Evolutionary conservation across 1,140 invertebrate species (phyloP).

Genomic region (Cydia splendana): DNA sequence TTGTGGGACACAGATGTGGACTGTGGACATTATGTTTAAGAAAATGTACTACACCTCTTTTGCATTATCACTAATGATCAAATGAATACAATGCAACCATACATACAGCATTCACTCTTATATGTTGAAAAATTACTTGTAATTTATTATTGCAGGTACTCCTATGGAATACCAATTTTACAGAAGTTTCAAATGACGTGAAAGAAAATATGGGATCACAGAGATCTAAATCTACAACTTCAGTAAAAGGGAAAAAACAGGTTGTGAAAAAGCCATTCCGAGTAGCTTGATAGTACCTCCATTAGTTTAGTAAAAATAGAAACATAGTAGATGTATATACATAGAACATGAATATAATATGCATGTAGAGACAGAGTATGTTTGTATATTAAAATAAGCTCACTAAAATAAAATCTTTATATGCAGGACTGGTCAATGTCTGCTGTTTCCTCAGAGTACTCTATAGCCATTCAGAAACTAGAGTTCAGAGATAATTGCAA

Average conservation of each 20-base stretch:
- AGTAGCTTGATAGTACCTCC: slow-evolving; percentile 41
- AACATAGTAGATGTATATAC: slow-evolving; percentile 36
- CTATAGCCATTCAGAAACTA: slow-evolving; percentile 59
- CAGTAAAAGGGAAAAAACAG: slow-evolving; percentile 54
- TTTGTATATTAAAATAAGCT: slow-evolving; percentile 25
- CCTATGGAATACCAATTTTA: slow-evolving; percentile 83
- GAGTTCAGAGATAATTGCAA: slow-evolving; percentile 62
- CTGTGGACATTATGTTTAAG: too few relatives aligned
- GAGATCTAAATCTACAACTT: slow-evolving; percentile 47
- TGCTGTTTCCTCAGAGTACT: slow-evolving; percentile 52
- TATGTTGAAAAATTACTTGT: slow-evolving; percentile 14
- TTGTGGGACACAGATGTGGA: too few relatives aligned
- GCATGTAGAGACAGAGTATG: slow-evolving; percentile 32
- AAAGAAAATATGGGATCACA: slow-evolving; percentile 65
- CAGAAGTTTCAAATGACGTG: slow-evolving; percentile 52
- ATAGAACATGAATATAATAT: slow-evolving; percentile 30
- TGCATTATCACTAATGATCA: too few relatives aligned
- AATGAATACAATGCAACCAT: neutral
- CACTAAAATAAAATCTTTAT: slow-evolving; percentile 48
- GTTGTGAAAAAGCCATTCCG: slow-evolving; percentile 63
- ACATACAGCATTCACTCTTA: too few relatives aligned
- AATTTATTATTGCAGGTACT: slow-evolving; percentile 76
- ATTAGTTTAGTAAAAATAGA: slow-evolving; percentile 38
- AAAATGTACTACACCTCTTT: too few relatives aligned
- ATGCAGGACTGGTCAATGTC: slow-evolving; percentile 55